Base-by-base conservation (phyloP, 2,113 vertebrate genomes). In the Cephalophus harveyi region DNA sequence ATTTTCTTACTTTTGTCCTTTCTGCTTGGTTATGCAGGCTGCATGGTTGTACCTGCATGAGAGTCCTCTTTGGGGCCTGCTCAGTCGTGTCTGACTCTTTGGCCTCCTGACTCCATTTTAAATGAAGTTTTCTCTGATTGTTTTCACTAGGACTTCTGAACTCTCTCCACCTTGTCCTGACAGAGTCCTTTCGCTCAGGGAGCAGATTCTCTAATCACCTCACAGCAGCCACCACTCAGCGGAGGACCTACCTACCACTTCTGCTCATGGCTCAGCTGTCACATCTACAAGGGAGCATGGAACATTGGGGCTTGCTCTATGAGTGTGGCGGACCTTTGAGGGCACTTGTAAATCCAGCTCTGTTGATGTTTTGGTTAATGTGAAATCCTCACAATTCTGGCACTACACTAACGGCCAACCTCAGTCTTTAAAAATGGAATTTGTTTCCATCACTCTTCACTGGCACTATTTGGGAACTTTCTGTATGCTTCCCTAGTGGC, bases 351-450 rank as follows among this genome's bases (percentile, higher is more conserved):
- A 89, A 82, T 76, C 40, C 48, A 76, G 28, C 60, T 85, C 82
- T 36, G 10, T 3, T 54, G 40, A 82, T 55, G 30, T 40, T 62
- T 48, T 5, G 78, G 55, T 87, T 74, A 43, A 43, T 48, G 52
- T 21, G 43, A 94, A 81, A 91, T 50, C 12, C 59, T 87, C 60
- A 15, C 33, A 90, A 40, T 84, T 57, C 74, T 81, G 86, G 48
- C 46, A 87, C 40, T 11, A 48, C 27, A 15, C 15, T 7, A 48
- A 57, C n/a, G 60, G 52, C 28, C 62, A 48, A 7, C 57, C 27
- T 59, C 46, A 23, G 81, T 33, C 59, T 87, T n/a, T 90, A 5
- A n/a, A 94, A 94, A 64, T 43, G 52, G 23, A 50, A 36, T 36
- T 28, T 8, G 30, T 71, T 88, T 90, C 30, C 36, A n/a, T 55